Percentiles rank a stretch among this genome's conserved stretches.
Conservation (phyloP, 2,113 vertebrate species). For the Felis chaus region DNA sequence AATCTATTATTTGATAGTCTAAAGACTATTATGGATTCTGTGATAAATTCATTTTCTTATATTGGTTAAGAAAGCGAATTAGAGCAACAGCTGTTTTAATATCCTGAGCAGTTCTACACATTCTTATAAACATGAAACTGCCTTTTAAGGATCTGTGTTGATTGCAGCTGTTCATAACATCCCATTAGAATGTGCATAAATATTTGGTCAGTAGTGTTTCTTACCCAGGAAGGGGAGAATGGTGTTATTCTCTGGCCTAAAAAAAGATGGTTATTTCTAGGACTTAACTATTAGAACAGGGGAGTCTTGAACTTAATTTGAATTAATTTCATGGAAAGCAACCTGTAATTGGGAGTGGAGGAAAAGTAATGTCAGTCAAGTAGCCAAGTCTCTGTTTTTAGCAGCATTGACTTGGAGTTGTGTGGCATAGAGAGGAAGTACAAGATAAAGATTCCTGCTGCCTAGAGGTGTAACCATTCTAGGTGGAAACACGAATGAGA, state of each 20-base stretch:
- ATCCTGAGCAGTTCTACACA: neutral
- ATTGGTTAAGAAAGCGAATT: neutral
- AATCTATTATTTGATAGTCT: neutral
- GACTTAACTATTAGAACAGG: conserved; percentile 17
- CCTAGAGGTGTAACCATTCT: neutral
- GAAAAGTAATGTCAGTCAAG: neutral
- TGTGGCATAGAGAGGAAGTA: neutral
- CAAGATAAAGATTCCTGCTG: neutral
- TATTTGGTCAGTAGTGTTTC: neutral
- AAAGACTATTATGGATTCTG: neutral
- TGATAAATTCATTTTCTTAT: neutral
- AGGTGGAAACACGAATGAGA: neutral
- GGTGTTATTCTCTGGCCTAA: neutral
- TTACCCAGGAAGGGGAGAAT: neutral
- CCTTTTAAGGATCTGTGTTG: neutral
- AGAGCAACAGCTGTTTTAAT: neutral
- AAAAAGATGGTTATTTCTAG: neutral
- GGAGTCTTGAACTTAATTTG: conserved; percentile 37
- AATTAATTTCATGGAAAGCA: conserved; percentile 11
- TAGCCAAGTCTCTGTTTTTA: neutral
- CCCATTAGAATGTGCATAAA: neutral
- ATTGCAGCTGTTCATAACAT: neutral
- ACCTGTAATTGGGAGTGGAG: neutral
- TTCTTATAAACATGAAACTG: neutral
- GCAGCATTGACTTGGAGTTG: neutral